Conservation (phyloP, 2,797 vertebrate species). For the Intellagama lesueurii region DNA sequence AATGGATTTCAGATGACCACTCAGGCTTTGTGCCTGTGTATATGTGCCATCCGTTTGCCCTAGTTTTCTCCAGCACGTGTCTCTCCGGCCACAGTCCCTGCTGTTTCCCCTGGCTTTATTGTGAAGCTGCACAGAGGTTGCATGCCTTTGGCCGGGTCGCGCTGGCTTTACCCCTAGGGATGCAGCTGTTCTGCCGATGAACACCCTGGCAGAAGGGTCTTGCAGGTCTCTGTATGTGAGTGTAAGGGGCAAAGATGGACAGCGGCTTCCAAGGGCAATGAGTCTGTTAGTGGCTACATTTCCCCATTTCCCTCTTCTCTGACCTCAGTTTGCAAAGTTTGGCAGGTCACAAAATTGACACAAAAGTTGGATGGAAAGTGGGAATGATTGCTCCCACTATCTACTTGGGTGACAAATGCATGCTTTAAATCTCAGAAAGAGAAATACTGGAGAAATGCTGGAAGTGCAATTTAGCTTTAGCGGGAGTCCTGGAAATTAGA, state of each 20-base stretch:
- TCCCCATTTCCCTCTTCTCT: not conserved
- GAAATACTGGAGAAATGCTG: not conserved
- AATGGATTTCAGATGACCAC: not conserved
- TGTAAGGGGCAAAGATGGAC: too few relatives aligned
- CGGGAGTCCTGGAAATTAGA: too few relatives aligned
- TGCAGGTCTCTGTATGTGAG: not conserved
- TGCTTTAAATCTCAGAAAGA: not conserved
- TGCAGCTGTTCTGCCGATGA: not conserved
- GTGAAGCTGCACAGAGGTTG: not conserved
- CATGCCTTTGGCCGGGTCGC: not conserved
- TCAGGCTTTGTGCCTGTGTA: not conserved
- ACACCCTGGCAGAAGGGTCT: not conserved
- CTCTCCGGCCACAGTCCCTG: conserved; percentile 9
- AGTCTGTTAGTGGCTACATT: not conserved
- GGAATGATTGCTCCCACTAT: not conserved
- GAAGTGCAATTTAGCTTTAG: not conserved
- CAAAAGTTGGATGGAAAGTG: not conserved
- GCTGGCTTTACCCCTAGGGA: not conserved
- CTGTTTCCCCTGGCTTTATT: conserved; percentile 8
- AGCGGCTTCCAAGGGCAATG: not conserved
- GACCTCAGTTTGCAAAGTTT: not conserved
- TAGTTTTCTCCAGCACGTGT: conserved; percentile 13
- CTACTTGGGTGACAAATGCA: not conserved
- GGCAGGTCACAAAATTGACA: conserved; percentile 9
- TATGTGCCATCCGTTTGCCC: conserved; percentile 17